Evolutionary conservation across 2,113 vertebrate genomes (phyloP).

Genomic region (Lophura nycthemera): DNA sequence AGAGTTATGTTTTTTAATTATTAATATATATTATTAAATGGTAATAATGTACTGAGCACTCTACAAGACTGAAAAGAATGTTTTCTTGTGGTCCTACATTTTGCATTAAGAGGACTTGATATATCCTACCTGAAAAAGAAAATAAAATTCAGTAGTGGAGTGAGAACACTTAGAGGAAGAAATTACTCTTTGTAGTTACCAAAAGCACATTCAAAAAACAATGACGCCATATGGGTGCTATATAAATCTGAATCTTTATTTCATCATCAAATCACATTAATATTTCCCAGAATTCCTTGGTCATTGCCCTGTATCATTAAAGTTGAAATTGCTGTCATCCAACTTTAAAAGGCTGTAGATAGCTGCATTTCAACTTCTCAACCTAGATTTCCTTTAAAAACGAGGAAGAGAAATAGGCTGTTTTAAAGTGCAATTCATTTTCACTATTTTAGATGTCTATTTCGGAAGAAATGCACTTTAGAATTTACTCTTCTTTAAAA

Average conservation of each 20-base stretch:
- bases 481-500: background rate
- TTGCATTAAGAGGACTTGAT: background rate
- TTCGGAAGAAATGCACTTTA: background rate
- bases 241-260: background rate
- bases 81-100: background rate
- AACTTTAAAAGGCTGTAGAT: background rate
- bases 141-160: too few relatives aligned
- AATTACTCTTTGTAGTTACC: background rate
- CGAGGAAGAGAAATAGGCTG: background rate
- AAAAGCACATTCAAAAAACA: background rate
- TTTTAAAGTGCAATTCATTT: background rate
- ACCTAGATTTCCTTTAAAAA: background rate
- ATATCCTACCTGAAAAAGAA: background rate
- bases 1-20: background rate
- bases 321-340: background rate
- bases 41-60: background rate
- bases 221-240: background rate
- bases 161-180: background rate
- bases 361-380: background rate
- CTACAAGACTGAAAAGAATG: background rate
- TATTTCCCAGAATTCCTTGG: background rate
- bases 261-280: background rate
- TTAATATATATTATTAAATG: background rate
- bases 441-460: background rate
- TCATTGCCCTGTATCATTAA: background rate